phyloP scores from a whole-genome alignment of 2,888 invertebrate species.

The Eristalinus sepulchralis region DNA sequence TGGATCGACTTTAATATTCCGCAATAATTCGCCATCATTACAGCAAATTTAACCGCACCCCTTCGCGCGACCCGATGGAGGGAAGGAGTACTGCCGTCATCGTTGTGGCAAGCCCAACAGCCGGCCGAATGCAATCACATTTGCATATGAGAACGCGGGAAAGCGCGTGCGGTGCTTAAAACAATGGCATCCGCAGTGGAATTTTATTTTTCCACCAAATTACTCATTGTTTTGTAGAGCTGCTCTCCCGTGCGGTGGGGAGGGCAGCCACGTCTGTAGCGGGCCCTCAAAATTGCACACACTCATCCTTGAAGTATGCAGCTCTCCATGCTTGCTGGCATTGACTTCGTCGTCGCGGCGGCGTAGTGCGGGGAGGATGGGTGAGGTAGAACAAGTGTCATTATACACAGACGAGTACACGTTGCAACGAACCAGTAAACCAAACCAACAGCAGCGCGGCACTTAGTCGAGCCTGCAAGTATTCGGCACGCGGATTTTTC shows the following conservation, averaged over 20 bases:
- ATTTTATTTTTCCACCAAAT: slow-evolving; percentile 71
- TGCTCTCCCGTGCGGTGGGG: not conserved
- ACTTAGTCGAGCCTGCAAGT: slow-evolving; percentile 58
- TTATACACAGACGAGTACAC: slow-evolving; percentile 69
- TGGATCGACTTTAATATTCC: slow-evolving; percentile 52
- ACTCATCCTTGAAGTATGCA: slow-evolving; percentile 59
- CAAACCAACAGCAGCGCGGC: slow-evolving; percentile 56
- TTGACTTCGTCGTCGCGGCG: slow-evolving; percentile 29
- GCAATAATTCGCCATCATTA: slow-evolving; percentile 68
- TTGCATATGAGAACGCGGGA: slow-evolving; percentile 67
- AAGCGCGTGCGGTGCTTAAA: slow-evolving; percentile 57
- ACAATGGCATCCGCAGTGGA: slow-evolving; percentile 69
- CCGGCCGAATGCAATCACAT: slow-evolving; percentile 64
- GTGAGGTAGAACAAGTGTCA: slow-evolving; percentile 58
- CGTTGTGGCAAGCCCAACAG: slow-evolving; percentile 1
- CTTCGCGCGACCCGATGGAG: not conserved
- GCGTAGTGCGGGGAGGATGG: not conserved
- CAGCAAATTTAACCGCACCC: slow-evolving; percentile 45
- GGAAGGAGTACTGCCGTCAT: not conserved
- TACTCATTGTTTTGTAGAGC: slow-evolving; percentile 62
- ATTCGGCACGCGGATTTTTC: slow-evolving; percentile 51
- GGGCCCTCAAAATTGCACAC: slow-evolving; percentile 24
- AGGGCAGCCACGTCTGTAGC: not conserved
- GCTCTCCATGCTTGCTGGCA: slow-evolving; percentile 32
- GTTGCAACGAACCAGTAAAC: slow-evolving; percentile 63